Evolutionary conservation across 2,888 invertebrate genomes (phyloP).

Genomic region (Mythimna impura): DNA sequence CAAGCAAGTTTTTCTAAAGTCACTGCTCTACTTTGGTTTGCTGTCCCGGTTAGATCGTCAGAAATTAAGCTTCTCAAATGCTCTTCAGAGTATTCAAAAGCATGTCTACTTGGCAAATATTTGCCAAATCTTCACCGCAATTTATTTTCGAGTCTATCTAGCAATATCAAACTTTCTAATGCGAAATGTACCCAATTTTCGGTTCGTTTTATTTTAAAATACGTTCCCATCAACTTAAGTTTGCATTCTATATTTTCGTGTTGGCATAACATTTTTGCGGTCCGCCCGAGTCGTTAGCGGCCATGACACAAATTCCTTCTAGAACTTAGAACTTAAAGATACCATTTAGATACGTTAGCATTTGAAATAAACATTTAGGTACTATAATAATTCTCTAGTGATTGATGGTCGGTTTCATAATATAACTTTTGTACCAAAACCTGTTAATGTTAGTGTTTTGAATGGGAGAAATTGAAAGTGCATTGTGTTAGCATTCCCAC

Average conservation of each 20-base stretch:
- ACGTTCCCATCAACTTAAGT: constrained; percentile 25
- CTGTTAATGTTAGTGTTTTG: constrained; percentile 30
- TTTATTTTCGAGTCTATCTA: constrained; percentile 14
- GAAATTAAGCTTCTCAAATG: neutral
- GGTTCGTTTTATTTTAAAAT: constrained; percentile 32
- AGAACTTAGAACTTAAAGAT: constrained; percentile 46
- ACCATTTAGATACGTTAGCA: constrained; percentile 29
- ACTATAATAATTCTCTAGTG: constrained; percentile 7
- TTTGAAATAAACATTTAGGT: constrained; percentile 31
- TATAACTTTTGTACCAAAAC: constrained; percentile 19
- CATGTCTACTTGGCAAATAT: constrained; percentile 1
- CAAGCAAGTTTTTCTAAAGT: neutral
- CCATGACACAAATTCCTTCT: constrained; percentile 67
- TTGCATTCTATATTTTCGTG: constrained; percentile 37
- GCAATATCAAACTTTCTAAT: constrained; percentile 51
- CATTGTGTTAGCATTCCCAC: constrained; percentile 54
- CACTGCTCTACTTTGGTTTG: neutral
- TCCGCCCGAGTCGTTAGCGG: constrained; percentile 57
- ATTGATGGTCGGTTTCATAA: constrained; percentile 20
- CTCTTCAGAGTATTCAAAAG: neutral
- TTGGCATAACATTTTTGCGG: constrained; percentile 57
- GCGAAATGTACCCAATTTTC: constrained; percentile 17
- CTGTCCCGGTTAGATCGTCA: neutral
- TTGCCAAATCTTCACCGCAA: constrained; percentile 28
- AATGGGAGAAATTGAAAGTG: constrained; percentile 57